phyloP scores from a whole-genome alignment of 2,797 vertebrate genomes.

The Bufotes viridis region DNA sequence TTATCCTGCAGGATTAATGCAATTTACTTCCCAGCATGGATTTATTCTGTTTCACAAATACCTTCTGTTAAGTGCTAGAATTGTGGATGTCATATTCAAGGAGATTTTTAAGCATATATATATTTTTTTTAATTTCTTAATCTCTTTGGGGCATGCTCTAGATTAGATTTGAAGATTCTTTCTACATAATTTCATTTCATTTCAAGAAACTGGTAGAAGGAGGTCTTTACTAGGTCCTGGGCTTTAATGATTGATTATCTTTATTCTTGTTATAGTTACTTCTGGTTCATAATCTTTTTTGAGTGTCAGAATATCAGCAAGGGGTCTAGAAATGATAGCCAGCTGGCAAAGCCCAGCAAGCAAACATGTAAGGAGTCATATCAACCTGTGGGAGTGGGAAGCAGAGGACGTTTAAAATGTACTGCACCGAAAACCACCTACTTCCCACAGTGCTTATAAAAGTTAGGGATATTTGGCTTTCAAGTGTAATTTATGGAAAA shows the following conservation, averaged over 20 bases:
- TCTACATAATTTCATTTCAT: too few species aligned
- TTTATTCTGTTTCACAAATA: slow-evolving; percentile 45
- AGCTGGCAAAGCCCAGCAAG: neutral
- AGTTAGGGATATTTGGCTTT: too few species aligned
- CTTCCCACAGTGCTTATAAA: too few species aligned
- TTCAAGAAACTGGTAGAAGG: neutral
- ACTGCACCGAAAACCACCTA: too few species aligned
- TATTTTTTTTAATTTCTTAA: slow-evolving; percentile 41
- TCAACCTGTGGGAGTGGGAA: neutral
- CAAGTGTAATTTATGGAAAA: too few species aligned
- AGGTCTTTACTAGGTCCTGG: neutral
- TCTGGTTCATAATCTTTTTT: neutral
- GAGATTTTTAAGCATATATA: slow-evolving; percentile 57
- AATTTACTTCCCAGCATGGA: slow-evolving; percentile 51
- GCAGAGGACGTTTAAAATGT: neutral
- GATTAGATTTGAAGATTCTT: neutral
- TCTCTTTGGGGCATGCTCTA: neutral
- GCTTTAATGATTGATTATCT: neutral
- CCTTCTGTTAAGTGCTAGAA: slow-evolving; percentile 54
- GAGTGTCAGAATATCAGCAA: neutral
- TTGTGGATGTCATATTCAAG: slow-evolving; percentile 43
- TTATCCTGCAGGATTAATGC: slow-evolving; percentile 49
- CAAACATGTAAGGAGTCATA: neutral
- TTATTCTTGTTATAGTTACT: neutral
- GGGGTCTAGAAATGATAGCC: neutral